Evolutionary conservation across 2,797 vertebrate genomes (phyloP).

Genomic region (Iguana delicatissima): DNA sequence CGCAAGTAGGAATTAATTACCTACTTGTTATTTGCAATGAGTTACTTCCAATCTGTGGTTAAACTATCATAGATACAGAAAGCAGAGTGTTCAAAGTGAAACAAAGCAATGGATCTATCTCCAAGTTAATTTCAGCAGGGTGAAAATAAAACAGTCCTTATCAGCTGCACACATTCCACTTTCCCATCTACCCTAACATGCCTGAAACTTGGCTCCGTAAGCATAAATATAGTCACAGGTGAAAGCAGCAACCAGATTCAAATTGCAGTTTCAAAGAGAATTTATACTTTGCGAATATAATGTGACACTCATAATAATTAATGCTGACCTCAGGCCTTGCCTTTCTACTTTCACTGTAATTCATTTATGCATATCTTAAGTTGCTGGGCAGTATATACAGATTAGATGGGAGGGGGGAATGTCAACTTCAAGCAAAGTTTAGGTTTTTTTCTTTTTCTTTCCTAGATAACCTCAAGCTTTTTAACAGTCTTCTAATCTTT

Average conservation of each 20-base stretch:
- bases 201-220: constrained; percentile 61
- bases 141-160: constrained; percentile 37
- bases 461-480: background rate
- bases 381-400: constrained; percentile 1
- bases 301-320: constrained; percentile 55
- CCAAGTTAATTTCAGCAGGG: constrained; percentile 69
- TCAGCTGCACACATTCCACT: constrained; percentile 56
- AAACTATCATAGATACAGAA: constrained; percentile 52
- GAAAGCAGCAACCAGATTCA: constrained; percentile 49
- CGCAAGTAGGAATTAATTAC: background rate
- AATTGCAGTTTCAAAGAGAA: constrained; percentile 58
- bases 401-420: background rate
- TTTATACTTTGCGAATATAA: constrained; percentile 40
- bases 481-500: background rate
- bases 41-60: background rate
- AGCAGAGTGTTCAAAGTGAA: constrained; percentile 58
- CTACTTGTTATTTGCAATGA: background rate
- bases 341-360: constrained; percentile 52
- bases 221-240: constrained; percentile 42
- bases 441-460: constrained; percentile 42
- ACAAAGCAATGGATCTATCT: constrained; percentile 49
- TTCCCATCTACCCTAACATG: constrained; percentile 28
- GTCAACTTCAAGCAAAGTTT: constrained; percentile 47
- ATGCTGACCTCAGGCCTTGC: constrained; percentile 48
- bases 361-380: constrained; percentile 43